Evolutionary conservation across 2,888 invertebrate species (phyloP).

Genomic region (Nasonia oneida): DNA sequence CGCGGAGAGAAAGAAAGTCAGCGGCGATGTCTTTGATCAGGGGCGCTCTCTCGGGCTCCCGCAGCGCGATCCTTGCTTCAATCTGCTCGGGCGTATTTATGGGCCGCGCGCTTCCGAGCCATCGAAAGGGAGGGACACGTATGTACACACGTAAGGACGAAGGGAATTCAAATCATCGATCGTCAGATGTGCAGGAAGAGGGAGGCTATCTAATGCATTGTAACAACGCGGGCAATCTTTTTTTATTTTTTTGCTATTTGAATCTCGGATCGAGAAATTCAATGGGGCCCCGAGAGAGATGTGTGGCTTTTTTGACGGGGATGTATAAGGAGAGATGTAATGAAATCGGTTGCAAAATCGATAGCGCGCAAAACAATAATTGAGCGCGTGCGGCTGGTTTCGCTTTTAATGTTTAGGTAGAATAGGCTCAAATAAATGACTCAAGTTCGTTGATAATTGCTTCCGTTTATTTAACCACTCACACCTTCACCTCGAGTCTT

Average conservation of each 20-base stretch:
- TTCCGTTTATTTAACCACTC: too few relatives aligned
- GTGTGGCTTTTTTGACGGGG: neutral
- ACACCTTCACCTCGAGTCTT: too few relatives aligned
- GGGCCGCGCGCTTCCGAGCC: constrained; percentile 27
- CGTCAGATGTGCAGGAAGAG: neutral
- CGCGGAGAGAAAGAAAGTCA: neutral
- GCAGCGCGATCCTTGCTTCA: constrained; percentile 54
- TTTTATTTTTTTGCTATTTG: neutral
- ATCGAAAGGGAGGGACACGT: neutral
- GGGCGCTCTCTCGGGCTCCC: constrained; percentile 10
- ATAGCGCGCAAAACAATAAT: constrained; percentile 36
- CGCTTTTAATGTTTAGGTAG: too few relatives aligned
- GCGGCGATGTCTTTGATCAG: constrained; percentile 59
- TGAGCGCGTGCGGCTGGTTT: neutral
- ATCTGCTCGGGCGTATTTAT: constrained; percentile 59
- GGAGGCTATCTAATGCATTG: constrained; percentile 41
- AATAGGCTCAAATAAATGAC: too few relatives aligned
- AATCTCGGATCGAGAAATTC: constrained; percentile 12
- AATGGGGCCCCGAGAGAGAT: neutral
- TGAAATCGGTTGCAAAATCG: constrained; percentile 17
- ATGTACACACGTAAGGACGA: neutral
- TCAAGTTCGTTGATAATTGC: too few relatives aligned
- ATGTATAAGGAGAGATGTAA: neutral
- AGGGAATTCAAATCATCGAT: constrained; percentile 46
- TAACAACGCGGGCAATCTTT: constrained; percentile 31